Evolutionary conservation across 2,113 vertebrate species (phyloP).

Genomic region (Coreoperca whiteheadi): DNA sequence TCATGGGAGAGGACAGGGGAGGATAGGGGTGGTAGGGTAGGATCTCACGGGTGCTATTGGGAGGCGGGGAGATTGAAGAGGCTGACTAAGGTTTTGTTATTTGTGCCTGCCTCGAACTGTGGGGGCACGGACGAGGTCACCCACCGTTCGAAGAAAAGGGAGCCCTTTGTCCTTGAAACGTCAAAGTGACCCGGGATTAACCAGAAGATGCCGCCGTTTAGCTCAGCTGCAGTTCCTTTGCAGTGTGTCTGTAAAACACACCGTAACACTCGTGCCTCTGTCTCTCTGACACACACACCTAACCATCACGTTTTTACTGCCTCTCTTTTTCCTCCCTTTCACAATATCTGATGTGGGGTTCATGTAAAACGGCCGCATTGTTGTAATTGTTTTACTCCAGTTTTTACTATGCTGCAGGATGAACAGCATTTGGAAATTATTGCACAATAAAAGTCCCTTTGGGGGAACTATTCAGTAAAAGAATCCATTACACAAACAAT

Average conservation of each 20-base stretch:
- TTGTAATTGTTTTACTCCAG: constrained; percentile 20
- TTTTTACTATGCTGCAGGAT: constrained; percentile 10
- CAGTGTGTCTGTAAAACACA: constrained; percentile 7
- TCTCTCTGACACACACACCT: not conserved
- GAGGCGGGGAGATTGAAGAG: constrained; percentile 36
- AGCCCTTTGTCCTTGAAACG: constrained; percentile 51
- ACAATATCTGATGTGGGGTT: constrained; percentile 29
- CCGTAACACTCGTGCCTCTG: not conserved
- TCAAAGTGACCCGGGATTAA: constrained; percentile 32
- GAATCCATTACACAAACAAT: constrained; percentile 67
- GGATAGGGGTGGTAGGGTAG: constrained; percentile 17
- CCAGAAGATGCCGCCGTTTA: not conserved
- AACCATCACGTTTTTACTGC: not conserved
- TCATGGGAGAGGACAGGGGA: constrained; percentile 63
- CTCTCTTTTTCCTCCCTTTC: constrained; percentile 28
- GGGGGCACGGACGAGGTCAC: constrained; percentile 42
- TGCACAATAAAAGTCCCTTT: constrained; percentile 57
- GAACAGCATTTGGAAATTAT: constrained; percentile 32
- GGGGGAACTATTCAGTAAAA: constrained; percentile 34
- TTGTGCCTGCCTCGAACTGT: constrained; percentile 35
- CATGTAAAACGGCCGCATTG: no score
- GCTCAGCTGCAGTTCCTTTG: not conserved
- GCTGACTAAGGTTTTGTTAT: constrained; percentile 47
- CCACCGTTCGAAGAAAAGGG: constrained; percentile 25
- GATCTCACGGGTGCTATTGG: constrained; percentile 51